Base-by-base conservation (phyloP, 2,797 vertebrate species). In the Hapalemur alaotrensis region DNA sequence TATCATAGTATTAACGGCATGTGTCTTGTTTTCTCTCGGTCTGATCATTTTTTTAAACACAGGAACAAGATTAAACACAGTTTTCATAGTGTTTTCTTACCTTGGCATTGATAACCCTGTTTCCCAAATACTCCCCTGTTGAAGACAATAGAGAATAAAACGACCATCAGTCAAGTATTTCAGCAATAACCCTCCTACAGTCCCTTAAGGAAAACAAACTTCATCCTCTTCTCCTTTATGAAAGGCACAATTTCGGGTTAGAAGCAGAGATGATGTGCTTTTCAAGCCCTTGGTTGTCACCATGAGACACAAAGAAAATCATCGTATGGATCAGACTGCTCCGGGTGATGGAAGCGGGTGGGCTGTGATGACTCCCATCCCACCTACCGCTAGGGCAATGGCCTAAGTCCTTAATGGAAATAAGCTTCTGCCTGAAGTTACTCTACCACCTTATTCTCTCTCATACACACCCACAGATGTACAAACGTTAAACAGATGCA, bases 91-190 rank as follows among this genome's bases (percentile, higher is more conserved):
- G 28, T 93, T 94, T 94, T 95, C 94, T 98, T 98, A 99, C 99
- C 99, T 99, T 99, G 99, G 98, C 99, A 99, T 98, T 99, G 99
- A 98, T 99, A 99, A 83, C 99, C 99, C 97, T 99, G 99, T 97
- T 99, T 99, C 90, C 99, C 99, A 98, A 99, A 99, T 65, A 99
- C 99, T 50, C 99, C 99, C 99, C 99, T 99, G 98, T 98, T 92
- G 46, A 98, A 98, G 97, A 98, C 95, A 98, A 98, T 76, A 97
- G 6, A 98, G 0, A 97, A 91, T 54, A 96, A 96, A 89, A 79
- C 11, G 7, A 78, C 17, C 25, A 35, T 97, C 67, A 97, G 85
- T 96, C 92, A 96, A 95, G 72, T 43, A 84, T 50, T 75, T 93
- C 59, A 85, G 59, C 73, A 96, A 78, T 82, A 78, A 70, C 20